phyloP scores from a whole-genome alignment of 2,797 vertebrate species.

The Tarsius wallacei region DNA sequence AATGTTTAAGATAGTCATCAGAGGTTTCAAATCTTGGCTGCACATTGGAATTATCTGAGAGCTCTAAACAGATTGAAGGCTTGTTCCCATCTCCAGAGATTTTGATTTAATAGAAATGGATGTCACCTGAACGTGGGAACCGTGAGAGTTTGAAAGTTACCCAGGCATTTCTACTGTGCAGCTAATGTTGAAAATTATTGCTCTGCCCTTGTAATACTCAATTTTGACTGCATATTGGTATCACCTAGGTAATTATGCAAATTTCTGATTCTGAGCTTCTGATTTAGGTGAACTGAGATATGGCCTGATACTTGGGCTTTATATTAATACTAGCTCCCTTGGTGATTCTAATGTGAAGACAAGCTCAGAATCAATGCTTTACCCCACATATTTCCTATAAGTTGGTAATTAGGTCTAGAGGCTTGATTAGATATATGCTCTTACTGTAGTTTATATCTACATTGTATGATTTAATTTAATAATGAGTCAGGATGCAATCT shows the following conservation, averaged over 20 bases:
- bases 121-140: background rate
- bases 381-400: background rate
- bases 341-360: background rate
- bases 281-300: background rate
- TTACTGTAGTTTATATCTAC: background rate
- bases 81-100: background rate
- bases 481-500: background rate
- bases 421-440: background rate
- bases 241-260: background rate
- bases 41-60: background rate
- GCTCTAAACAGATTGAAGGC: background rate
- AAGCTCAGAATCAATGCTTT: background rate
- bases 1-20: background rate
- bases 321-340: background rate
- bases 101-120: background rate
- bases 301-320: background rate
- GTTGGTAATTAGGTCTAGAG: background rate
- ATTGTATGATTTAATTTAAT: background rate
- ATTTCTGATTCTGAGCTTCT: background rate
- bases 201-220: background rate
- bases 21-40: background rate
- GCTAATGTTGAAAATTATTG: background rate
- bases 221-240: background rate
- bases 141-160: background rate
- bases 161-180: background rate